Evolutionary conservation across 2,113 vertebrate species (phyloP), one percentile per base, ranked within the genome.

Genomic region (Stegastes partitus): DNA sequence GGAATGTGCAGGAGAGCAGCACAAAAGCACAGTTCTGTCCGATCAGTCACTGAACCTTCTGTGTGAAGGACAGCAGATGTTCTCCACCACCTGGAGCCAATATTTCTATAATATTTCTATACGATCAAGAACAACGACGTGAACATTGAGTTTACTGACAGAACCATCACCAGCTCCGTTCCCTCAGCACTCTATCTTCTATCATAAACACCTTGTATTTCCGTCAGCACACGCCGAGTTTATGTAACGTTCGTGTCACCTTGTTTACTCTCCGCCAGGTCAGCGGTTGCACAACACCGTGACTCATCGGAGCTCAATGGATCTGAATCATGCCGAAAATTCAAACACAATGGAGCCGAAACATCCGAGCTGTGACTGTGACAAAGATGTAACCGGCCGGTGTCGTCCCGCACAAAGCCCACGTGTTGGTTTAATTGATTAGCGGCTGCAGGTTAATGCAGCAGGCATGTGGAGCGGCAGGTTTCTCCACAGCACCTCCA

Each of bases 381-480:
- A 76, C 37, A 56, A 58, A 53, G 0, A 74, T 53, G 58, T 65
- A 56, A 31, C 59, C 26, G 11, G 64, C 6, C 3, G 72, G 63
- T 49, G 70, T 62, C 50, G 34, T 7, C 23, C 4, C 42, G 42
- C 14, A 75, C 76, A 59, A 26, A 22, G 16, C 26, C 3, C 11
- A 28, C 39, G 21, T 39, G 44, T 31, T 0, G 51, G 34, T 74
- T 42, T 34, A 3, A 45, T 34, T 72, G n/a, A 81, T 63, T 18
- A 18, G 5, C 18, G 14, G 51, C 62, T 57, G 49, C 22, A 28
- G 3, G 22, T 57, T 23, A 74, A 81, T 63, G 57, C 19, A 22
- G 21, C 0, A 66, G 68, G 75, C 63, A 89, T 89, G 85, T 34
- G 18, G 90, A 79, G 75, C 0, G 25, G 81, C 85, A 84, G 85